Evolutionary conservation across 1,140 invertebrate species (phyloP).

Genomic region (Zaprionus davidi): DNA sequence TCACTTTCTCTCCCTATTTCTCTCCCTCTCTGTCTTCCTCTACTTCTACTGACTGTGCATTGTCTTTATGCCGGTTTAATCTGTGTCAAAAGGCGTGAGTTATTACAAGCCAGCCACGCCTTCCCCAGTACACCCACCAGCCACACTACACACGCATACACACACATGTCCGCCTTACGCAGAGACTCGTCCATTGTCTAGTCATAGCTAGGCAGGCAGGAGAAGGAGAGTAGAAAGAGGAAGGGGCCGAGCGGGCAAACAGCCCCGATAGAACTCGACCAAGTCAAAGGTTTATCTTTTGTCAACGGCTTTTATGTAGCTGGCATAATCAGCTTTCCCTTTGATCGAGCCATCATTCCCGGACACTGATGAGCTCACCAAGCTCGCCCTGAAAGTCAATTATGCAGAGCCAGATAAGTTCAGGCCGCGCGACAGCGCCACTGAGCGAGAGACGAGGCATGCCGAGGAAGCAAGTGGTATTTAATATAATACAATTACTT

Average conservation of each 20-base stretch:
- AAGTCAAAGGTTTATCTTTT: slow-evolving; percentile 79
- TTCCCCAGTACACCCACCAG: slow-evolving; percentile 12
- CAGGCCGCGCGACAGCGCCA: background rate
- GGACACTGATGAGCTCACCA: slow-evolving; percentile 36
- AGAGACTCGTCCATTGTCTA: slow-evolving; percentile 42
- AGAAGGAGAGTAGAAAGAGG: background rate
- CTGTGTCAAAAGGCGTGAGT: slow-evolving; percentile 82
- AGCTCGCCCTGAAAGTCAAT: slow-evolving; percentile 37
- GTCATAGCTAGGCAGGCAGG: slow-evolving; percentile 33
- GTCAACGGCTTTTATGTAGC: slow-evolving; percentile 73
- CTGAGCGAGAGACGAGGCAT: background rate
- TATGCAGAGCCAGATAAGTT: slow-evolving; percentile 20
- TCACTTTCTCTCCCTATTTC: background rate
- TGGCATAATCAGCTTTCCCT: slow-evolving; percentile 65
- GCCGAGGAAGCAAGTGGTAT: background rate
- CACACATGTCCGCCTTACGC: slow-evolving; percentile 32
- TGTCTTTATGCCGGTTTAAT: slow-evolving; percentile 76
- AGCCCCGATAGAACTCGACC: slow-evolving; percentile 38
- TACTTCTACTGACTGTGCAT: slow-evolving; percentile 34
- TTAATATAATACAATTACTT: slow-evolving; percentile 2
- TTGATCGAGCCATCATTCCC: slow-evolving; percentile 54
- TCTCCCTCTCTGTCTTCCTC: slow-evolving; percentile 2
- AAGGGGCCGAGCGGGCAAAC: background rate
- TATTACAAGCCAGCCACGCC: slow-evolving; percentile 76
- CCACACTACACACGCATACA: slow-evolving; percentile 6